Evolutionary conservation across 2,888 invertebrate species (phyloP), one percentile per base, ranked within the genome.

Genomic region (Andrena flavipes): DNA sequence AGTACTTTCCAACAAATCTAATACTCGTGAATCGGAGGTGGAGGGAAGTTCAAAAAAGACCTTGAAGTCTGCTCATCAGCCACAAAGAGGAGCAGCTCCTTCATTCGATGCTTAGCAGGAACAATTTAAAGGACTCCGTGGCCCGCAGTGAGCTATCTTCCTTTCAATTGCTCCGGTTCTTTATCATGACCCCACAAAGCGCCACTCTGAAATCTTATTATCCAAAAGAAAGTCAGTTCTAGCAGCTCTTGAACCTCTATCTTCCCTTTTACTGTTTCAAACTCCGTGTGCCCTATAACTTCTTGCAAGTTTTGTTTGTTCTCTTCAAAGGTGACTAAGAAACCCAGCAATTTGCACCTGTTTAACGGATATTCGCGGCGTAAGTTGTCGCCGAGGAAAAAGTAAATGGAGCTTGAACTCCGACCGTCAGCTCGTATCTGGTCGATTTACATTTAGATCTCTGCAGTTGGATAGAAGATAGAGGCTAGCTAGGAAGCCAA

Each of bases 131-230:
- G 69, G 20, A n/a, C 35, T 70, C 30, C 10, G 8, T 23, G 35
- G 35, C 33, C 29, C 5, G 26, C 7, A 42, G 26, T n/a, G n/a
- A 5, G 7, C n/a, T 29, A 26, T 70, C 48, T 26, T n/a, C 42
- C 59, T 42, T 29, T 56, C 29, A 26, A 59, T 59, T 56, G 23
- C 42, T 59, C 10, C n/a, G 35, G 13, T 35, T 26, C 69, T 42
- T 35, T 35, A 54, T 70, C 59, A 54, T 20, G 26, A 10, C n/a
- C 16, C 13, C 54, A 33, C 30, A 68, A 54, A 68, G 56, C 35
- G 26, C 67, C 56, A n/a, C 13, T 33, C 48, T 20, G 49, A 70
- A 76, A 70, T 76, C 76, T 76, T 64, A 64, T 76, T 76, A 69
- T 64, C 59, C 69, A 48, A 16, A 48, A 60, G 42, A 56, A 51